phyloP scores from a whole-genome alignment of 2,797 vertebrate genomes.

The Pseudopleuronectes americanus region DNA sequence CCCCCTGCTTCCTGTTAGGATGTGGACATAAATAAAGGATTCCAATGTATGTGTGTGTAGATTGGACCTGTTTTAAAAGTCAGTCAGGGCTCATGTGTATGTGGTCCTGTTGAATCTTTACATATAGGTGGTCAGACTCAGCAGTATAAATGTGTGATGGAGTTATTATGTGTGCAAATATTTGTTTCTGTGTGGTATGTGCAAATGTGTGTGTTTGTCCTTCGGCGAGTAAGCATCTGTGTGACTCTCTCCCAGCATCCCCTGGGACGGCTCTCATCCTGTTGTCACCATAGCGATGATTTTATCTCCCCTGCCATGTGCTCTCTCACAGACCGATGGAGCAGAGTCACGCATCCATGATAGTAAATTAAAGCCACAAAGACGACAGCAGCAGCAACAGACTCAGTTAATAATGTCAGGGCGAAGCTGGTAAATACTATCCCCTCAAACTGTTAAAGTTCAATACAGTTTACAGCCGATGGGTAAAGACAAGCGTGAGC shows the following conservation, averaged over 20 bases:
- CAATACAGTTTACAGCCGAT: conserved; percentile 30
- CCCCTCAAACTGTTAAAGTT: conserved; percentile 31
- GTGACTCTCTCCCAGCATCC: conserved; percentile 72
- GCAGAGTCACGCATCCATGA: conserved; percentile 66
- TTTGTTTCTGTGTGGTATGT: conserved; percentile 33
- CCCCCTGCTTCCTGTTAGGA: conserved; percentile 76
- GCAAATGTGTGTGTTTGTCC: conserved; percentile 34
- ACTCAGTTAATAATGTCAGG: conserved; percentile 41
- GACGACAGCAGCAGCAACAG: conserved; percentile 47
- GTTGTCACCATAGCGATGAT: conserved; percentile 82
- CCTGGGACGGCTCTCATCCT: conserved; percentile 70
- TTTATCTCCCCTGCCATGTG: conserved; percentile 79
- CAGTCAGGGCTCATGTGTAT: not conserved
- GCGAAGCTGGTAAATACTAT: conserved; percentile 29
- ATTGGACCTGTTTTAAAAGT: not conserved
- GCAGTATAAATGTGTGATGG: conserved; percentile 13
- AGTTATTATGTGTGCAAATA: conserved; percentile 30
- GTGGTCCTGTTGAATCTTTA: conserved; percentile 5
- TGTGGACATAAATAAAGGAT: conserved; percentile 73
- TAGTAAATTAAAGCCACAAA: conserved; percentile 56
- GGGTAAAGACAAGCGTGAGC: conserved; percentile 7
- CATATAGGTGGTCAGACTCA: not conserved
- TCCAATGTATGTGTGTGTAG: conserved; percentile 55
- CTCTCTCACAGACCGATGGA: conserved; percentile 52
- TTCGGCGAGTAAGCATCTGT: conserved; percentile 70